Evolutionary conservation across 1,140 invertebrate genomes (phyloP).

Genomic region (Venturia canescens): DNA sequence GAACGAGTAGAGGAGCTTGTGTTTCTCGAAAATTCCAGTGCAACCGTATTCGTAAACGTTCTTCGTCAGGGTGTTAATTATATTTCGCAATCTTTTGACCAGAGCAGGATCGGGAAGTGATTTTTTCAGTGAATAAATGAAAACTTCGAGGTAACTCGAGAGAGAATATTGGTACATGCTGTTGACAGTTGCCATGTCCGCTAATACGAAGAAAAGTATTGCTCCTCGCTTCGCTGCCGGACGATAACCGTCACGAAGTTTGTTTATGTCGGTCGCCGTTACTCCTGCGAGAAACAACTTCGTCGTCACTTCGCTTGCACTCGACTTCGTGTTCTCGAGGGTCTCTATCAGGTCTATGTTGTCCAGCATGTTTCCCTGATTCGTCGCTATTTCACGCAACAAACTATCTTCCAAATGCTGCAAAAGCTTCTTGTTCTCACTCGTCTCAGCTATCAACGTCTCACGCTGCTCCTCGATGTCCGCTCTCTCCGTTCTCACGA

Average conservation of each 20-base stretch:
- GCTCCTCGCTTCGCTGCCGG: conserved; percentile 89
- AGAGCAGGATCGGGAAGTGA: conserved; percentile 86
- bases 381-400: conserved; percentile 87
- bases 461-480: conserved; percentile 93
- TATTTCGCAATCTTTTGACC: conserved; percentile 85
- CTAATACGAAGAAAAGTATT: conserved; percentile 92
- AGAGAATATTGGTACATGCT: conserved; percentile 95
- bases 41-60: conserved; percentile 94
- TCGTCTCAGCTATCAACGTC: conserved; percentile 89
- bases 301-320: conserved; percentile 86
- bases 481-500: conserved; percentile 88
- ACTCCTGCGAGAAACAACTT: conserved; percentile 85
- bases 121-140: conserved; percentile 87
- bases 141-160: conserved; percentile 87
- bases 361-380: conserved; percentile 93
- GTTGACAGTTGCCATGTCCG: conserved; percentile 91
- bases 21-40: conserved; percentile 92
- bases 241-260: conserved; percentile 88
- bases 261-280: conserved; percentile 88
- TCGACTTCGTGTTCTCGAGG: conserved; percentile 92
- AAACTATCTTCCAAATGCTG: conserved; percentile 90
- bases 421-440: conserved; percentile 88
- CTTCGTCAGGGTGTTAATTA: conserved; percentile 89
- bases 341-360: conserved; percentile 91
- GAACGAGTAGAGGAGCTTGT: conserved; percentile 93